Base-by-base conservation (phyloP, 1,140 invertebrate species). In the Drosophila bifasciata region DNA sequence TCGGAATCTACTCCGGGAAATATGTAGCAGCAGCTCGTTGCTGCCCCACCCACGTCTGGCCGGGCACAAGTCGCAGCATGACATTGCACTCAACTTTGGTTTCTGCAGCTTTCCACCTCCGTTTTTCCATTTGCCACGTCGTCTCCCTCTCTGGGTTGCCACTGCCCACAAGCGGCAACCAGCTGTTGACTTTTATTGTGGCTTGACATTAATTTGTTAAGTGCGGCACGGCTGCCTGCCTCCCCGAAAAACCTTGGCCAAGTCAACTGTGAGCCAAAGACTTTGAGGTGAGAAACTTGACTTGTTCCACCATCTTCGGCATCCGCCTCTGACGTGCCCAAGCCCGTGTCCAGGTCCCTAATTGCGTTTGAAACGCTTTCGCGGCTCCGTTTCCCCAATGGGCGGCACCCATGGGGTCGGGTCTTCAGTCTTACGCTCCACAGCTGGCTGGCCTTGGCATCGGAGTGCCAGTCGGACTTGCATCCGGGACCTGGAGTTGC, bases 151-250 rank as follows among this genome's bases (percentile, higher is more conserved):
- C 3, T 11, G 32, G 32, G 32, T 11, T 36, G 32, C 11, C 32
- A 13, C 32, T 36, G 32, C 32, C 32, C 32, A 36, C 32, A 36
- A 62, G 49, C 57, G 25, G 53, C 46, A 83, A 76, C 66, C 83
- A 88, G 83, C 83, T 88, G 83, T 88, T 88, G 83, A 88, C 75
- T 88, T 88, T 88, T 88, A 88, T 88, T 88, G 83, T 88, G 83
- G 83, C 83, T 83, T 88, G 83, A 88, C 83, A 88, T 88, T 88
- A 88, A 88, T 88, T 88, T 88, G 83, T 88, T 88, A 88, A 88
- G 83, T 88, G 83, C 83, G 63, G 66, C 77, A 66, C 49, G 62
- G 64, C 61, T 63, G 53, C 56, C 36, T 70, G 52, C 55, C 55
- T 45, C 21, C 41, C 19, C 58, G 16, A 41, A 45, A 51, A 55